Evolutionary conservation across 2,113 vertebrate genomes (phyloP).

Genomic region (Colistium nudipinnis): DNA sequence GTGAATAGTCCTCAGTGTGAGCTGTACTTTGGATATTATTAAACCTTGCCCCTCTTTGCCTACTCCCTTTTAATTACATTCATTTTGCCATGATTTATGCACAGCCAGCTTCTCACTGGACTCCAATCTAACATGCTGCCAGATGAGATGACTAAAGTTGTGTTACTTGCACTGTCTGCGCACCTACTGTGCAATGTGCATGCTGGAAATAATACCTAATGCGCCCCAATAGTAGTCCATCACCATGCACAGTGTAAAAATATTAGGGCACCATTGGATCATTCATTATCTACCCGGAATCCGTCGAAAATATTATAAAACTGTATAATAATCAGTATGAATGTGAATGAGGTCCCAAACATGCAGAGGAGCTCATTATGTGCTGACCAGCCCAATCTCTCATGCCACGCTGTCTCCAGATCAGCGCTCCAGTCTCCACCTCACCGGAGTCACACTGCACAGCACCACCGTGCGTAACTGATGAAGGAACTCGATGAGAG

Average conservation of each 20-base stretch:
- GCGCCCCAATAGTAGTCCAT: background rate
- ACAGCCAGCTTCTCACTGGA: background rate
- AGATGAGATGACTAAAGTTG: background rate
- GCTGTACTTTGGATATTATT: background rate
- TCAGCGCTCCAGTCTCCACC: slow-evolving; percentile 15
- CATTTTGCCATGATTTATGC: background rate
- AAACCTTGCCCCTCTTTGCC: background rate
- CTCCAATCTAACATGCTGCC: background rate
- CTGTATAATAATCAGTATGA: slow-evolving; percentile 13
- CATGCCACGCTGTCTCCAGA: too few relatives aligned
- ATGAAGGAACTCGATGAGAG: slow-evolving; percentile 21
- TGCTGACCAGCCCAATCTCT: slow-evolving; percentile 43
- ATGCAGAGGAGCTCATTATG: slow-evolving; percentile 44
- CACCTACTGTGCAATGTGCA: background rate
- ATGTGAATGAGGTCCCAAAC: slow-evolving; percentile 24
- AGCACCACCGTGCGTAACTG: slow-evolving; percentile 30
- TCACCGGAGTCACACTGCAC: slow-evolving; percentile 35
- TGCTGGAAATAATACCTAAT: background rate
- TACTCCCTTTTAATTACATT: background rate
- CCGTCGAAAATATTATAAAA: slow-evolving; percentile 6
- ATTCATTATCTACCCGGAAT: slow-evolving; percentile 4
- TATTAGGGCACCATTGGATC: slow-evolving; percentile 3
- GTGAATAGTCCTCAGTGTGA: background rate
- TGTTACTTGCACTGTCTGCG: background rate
- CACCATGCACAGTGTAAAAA: slow-evolving; percentile 12